Evolutionary conservation across 1,140 invertebrate genomes (phyloP), one percentile per base, ranked within the genome.

Genomic region (Ceratina calcarata): DNA sequence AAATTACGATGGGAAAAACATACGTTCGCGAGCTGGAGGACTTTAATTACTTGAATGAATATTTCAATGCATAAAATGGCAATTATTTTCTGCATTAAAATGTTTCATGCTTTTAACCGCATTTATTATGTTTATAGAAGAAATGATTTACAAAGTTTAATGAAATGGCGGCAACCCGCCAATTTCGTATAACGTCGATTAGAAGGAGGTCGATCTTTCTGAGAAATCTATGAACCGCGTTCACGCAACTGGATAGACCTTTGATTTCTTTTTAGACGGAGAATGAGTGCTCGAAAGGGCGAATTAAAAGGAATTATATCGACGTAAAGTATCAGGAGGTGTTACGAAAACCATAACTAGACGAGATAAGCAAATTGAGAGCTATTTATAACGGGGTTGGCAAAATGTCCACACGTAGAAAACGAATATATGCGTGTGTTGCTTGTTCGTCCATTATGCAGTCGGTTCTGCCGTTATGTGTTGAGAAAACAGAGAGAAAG

Each of bases 141-240:
- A 37, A 18, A 18, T 15, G 45, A 16, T 7, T 60, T 45, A 45
- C 37, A 61, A 15, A 13, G 49, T 8, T 68, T 27, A 53, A 53
- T 22, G 18, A 16, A 67, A 51, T 16, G 20, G 16, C n/a, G 45
- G 22, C 49, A 53, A 27, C 10, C 49, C 66, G 66, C 66, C 16
- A 53, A 51, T 68, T 68, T 68, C 66, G 66, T 27, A 20, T 53
- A 24, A 10, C 45, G 12, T 68, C 49, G 66, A 68, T 68, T 53
- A 53, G 24, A 68, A 68, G 51, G 16, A 22, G 16, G 16, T 24
- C 1, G 45, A 53, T 53, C 49, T 68, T 68, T 68, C 66, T 4
- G 15, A 53, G 66, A 68, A 68, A 53, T 53, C 66, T 68, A 53
- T 45, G 15, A 16, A 27, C 20, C 20, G 15, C 49, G 66, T 67